phyloP scores from a whole-genome alignment of 2,113 vertebrate species.

The Pseudopipra pipra region DNA sequence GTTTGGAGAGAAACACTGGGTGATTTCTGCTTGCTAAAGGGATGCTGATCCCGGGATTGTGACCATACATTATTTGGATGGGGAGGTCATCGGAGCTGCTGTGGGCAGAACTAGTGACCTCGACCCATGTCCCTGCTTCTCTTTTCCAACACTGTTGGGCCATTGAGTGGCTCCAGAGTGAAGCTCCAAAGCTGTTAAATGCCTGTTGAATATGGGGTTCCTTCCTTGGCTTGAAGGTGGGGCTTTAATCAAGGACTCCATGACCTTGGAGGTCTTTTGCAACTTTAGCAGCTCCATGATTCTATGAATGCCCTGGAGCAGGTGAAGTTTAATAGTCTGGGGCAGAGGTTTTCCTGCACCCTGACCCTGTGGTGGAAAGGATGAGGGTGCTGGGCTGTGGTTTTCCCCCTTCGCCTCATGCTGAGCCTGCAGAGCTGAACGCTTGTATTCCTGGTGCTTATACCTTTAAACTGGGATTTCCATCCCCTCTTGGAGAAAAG shows the following conservation, averaged over 20 bases:
- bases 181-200: background rate
- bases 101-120: background rate
- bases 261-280: background rate
- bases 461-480: background rate
- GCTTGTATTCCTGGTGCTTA: accelerated
- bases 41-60: accelerated
- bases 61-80: accelerated
- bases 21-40: background rate
- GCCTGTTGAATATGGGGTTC: background rate
- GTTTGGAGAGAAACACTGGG: background rate
- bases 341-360: background rate
- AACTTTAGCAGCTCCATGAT: background rate
- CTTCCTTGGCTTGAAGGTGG: background rate
- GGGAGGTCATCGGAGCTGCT: accelerated
- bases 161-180: accelerated
- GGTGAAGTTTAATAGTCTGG: background rate
- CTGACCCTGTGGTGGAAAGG: accelerated
- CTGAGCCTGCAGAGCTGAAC: background rate
- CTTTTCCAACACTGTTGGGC: background rate
- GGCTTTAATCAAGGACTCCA: accelerated
- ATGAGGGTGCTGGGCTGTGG: background rate
- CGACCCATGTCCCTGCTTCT: background rate
- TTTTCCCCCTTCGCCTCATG: accelerated
- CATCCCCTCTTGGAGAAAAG: background rate
- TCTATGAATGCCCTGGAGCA: background rate